Base-by-base conservation (phyloP, 2,797 vertebrate genomes). In the Chlorospingus flavigularis region DNA sequence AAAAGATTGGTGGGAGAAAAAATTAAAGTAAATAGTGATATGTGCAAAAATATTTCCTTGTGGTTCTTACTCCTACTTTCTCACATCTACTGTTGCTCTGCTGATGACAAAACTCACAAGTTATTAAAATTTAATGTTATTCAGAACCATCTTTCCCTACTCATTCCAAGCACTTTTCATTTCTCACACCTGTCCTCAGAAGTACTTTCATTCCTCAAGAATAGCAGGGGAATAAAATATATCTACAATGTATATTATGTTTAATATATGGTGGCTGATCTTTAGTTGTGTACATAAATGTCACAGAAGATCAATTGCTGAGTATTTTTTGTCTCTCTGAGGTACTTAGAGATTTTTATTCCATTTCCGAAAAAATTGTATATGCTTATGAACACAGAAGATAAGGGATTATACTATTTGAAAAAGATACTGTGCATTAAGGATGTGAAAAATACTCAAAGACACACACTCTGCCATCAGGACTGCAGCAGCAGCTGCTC, bases 101-200 rank as follows among this genome's bases (percentile, higher is more conserved):
- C 43, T 93, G 83, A 92, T 92, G 93, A 92, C 62, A 93, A 61
- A 96, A 92, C 77, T 87, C 19, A 6, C 88, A 91, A 94, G 87
- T 94, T 96, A 96, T 95, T 96, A 95, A 96, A 97, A 89, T 92
- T 42, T 92, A 94, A 81, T 26, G 10, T 77, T 92, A 92, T 96
- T 95, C 74, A 87, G 66, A 94, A 65, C 48, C 42, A 92, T 84
- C 74, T 94, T 93, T 93, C 54, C 60, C 75, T 90, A 80, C 62
- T 61, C 37, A 91, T 87, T 91, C 87, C 79, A 95, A 89, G 68
- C 77, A 93, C 80, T 95, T 96, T 95, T 95, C 70, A 96, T 96
- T 97, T 94, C 92, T 96, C 91, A 94, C 77, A 96, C 94, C 94
- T 96, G 85, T 94, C 86, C 95, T 96, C 80, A 91, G 67, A 95